Evolutionary conservation across 1,140 invertebrate genomes (phyloP).

Genomic region (Trichogramma pretiosum): DNA sequence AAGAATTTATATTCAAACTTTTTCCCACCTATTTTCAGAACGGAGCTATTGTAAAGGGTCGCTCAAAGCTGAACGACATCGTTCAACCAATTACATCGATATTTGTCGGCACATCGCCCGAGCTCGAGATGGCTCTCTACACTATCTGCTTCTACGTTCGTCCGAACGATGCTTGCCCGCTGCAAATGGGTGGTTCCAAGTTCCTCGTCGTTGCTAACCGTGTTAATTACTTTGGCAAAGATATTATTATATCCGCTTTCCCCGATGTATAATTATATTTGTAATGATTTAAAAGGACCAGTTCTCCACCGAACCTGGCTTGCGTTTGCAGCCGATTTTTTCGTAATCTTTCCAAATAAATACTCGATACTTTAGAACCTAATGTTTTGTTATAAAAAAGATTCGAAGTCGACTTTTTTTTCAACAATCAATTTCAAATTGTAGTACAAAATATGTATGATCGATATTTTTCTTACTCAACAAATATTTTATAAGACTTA

Average conservation of each 20-base stretch:
- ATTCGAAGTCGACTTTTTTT: too few relatives aligned
- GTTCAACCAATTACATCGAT: slow-evolving; percentile 49
- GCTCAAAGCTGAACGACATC: slow-evolving; percentile 46
- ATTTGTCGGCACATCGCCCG: slow-evolving; percentile 61
- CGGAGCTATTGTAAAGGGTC: slow-evolving; percentile 44
- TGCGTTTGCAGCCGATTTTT: too few relatives aligned
- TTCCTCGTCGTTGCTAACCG: slow-evolving; percentile 40
- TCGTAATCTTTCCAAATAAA: too few relatives aligned
- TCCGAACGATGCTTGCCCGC: slow-evolving; percentile 44
- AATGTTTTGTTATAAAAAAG: background rate
- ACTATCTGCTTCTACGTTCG: slow-evolving; percentile 53
- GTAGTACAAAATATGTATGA: too few relatives aligned
- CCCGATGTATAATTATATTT: slow-evolving; percentile 28
- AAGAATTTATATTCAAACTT: slow-evolving; percentile 17
- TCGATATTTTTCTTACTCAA: too few relatives aligned
- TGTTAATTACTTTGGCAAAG: slow-evolving; percentile 42
- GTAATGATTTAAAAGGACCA: background rate
- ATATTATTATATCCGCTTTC: slow-evolving; percentile 38
- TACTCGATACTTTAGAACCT: too few relatives aligned
- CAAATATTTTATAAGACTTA: too few relatives aligned
- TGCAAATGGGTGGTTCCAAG: slow-evolving; percentile 38
- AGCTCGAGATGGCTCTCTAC: slow-evolving; percentile 62
- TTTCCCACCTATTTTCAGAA: slow-evolving; percentile 34
- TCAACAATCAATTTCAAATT: too few relatives aligned
- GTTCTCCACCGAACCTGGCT: too few relatives aligned